Percentiles rank a stretch among this genome's conserved stretches.
These are phyloP conservation scores for Aratinga solstitialis DNA, from an alignment of 2,797 vertebrate species.

Conservation along the genomic window DNA sequence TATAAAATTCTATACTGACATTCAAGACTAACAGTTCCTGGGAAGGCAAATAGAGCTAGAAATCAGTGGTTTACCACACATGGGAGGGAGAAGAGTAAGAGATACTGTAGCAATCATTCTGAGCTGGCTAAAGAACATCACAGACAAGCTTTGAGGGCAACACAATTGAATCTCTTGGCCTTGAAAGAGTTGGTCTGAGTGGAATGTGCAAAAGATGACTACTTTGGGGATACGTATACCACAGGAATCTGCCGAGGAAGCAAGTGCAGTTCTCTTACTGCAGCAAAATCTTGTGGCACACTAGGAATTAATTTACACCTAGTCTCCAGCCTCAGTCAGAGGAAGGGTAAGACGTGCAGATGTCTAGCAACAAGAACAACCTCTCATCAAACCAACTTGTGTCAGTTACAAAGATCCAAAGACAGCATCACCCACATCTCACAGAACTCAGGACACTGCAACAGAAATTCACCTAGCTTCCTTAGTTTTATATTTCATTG, in stretches of 20 bases:
- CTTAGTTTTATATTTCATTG: neutral
- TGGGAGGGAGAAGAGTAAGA: neutral
- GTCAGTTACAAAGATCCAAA: neutral
- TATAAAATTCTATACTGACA: neutral
- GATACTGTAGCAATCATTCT: neutral
- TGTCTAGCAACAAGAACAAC: neutral
- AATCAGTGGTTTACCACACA: neutral
- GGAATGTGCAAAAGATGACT: neutral
- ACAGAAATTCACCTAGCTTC: neutral
- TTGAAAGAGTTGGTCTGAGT: neutral
- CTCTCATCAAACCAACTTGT: neutral
- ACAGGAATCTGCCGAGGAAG: neutral
- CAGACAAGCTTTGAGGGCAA: neutral
- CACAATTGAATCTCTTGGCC: neutral
- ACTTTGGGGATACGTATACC: neutral
- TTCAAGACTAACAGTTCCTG: neutral
- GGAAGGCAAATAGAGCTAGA: neutral
- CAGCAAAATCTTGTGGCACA: neutral
- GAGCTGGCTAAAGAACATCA: neutral
- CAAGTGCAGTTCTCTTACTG: neutral
- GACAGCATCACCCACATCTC: neutral
- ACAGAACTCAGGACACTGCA: neutral
- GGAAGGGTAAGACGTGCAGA: neutral
- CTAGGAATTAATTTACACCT: neutral
- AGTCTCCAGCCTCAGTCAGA: neutral